Evolutionary conservation across 2,888 invertebrate species (phyloP), one percentile per base, ranked within the genome.

Genomic region (Aphodius granarius): DNA sequence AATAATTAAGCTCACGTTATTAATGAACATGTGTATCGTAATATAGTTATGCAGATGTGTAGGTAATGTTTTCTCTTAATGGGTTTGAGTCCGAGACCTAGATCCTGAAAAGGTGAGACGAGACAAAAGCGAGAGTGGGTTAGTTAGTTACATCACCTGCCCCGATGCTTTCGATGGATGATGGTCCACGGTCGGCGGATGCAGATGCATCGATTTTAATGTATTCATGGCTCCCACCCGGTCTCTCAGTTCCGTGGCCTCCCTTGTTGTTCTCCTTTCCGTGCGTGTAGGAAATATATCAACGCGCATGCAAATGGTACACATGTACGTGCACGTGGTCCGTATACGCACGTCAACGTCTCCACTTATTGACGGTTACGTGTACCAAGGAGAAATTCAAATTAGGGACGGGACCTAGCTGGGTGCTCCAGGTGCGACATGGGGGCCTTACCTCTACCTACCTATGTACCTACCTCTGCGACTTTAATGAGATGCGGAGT

Each of bases 231-330:
- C 73, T 70, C 43, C 43, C 43, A 77, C 63, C 43, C 43, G 43
- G 43, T 43, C 43, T 43, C 43, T 43, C 78, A 78, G 76, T 71
- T 80, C 78, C 82, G 82, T 82, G 82, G 82, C 82, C 81, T 82
- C 81, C 81, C 80, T 72, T 71, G 74, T 72, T 63, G 72, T 73
- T 76, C 72, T 71, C 65, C 66, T 73, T 74, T 70, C 64, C 68
- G 65, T 66, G 72, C 70, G 63, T 43, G 43, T 43, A 43, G 43
- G 43, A 43, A 43, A 43, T 43, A 43, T 43, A 43, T 43, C 43
- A 43, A 43, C 43, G 43, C 43, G 43, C 43, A 43, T 43, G 43
- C 43, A 43, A 43, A 43, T 43, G 13, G 9, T 43, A 43, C 43
- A 43, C 43, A 43, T 43, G 43, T 43, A 43, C 43, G 43, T 43